Conservation (phyloP, 2,113 vertebrate species). For the Gadus macrocephalus region DNA sequence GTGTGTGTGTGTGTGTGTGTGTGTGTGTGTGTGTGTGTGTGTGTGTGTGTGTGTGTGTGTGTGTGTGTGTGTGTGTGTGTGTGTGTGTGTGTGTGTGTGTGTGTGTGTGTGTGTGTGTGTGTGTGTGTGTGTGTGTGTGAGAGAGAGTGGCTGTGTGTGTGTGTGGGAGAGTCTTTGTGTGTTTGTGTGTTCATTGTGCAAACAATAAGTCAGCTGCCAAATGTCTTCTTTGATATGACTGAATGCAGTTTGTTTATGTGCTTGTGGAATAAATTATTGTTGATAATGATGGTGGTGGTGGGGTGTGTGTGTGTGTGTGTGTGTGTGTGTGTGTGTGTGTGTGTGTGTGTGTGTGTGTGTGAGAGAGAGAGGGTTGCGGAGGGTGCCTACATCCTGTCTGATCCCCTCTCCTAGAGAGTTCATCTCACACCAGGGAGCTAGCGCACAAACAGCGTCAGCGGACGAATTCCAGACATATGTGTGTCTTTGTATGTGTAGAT, state of each 20-base stretch:
- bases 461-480: not conserved
- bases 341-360: constrained; percentile 16
- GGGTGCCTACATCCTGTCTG: constrained; percentile 42
- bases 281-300: constrained; percentile 9
- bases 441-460: constrained; percentile 32
- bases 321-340: constrained; percentile 1
- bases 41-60: constrained; percentile 16
- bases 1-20: constrained; percentile 23
- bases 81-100: constrained; percentile 9
- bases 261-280: too few relatives aligned
- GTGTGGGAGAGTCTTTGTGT: not conserved
- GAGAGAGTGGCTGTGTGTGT: constrained; percentile 5
- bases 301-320: constrained; percentile 2
- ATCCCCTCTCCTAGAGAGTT: constrained; percentile 34
- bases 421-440: constrained; percentile 41
- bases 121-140: not conserved
- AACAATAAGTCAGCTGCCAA: too few relatives aligned
- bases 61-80: not conserved
- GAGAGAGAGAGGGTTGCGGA: constrained; percentile 38
- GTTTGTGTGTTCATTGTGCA: not conserved
- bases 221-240: too few relatives aligned
- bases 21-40: not conserved
- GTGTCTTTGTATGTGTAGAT: constrained; percentile 1
- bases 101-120: constrained; percentile 24
- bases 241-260: too few relatives aligned